Percentiles rank a stretch among this genome's conserved stretches.
phyloP scores from a whole-genome alignment of 2,113 vertebrate species.

The Micronycteris hirsuta region DNA sequence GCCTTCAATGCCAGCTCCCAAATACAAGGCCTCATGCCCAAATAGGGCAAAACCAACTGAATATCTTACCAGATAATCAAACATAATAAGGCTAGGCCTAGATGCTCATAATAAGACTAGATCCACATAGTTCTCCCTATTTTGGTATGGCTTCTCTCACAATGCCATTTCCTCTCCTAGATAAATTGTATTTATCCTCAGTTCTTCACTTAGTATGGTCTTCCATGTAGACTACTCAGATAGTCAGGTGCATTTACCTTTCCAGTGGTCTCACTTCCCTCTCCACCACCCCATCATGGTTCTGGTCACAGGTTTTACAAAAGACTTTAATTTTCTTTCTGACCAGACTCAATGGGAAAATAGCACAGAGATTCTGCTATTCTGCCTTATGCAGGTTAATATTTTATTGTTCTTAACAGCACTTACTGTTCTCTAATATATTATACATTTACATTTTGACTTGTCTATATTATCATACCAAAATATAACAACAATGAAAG shows the following conservation, averaged over 20 bases:
- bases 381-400: neutral
- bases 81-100: neutral
- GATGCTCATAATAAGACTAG: neutral
- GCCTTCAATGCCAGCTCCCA: neutral
- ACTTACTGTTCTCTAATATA: neutral
- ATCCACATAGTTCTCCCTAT: neutral
- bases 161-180: neutral
- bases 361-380: neutral
- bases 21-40: neutral
- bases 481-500: neutral
- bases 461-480: neutral
- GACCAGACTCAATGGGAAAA: neutral
- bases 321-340: neutral
- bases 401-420: neutral
- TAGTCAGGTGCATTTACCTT: neutral
- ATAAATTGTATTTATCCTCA: neutral
- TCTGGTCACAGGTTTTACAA: neutral
- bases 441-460: neutral
- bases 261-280: rapidly evolving
- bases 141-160: neutral
- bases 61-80: neutral
- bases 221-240: neutral
- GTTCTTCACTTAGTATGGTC: neutral
- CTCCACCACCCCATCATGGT: too few relatives aligned
- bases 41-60: neutral